phyloP scores from a whole-genome alignment of 2,797 vertebrate species.

The Pantherophis alleghaniensis region DNA sequence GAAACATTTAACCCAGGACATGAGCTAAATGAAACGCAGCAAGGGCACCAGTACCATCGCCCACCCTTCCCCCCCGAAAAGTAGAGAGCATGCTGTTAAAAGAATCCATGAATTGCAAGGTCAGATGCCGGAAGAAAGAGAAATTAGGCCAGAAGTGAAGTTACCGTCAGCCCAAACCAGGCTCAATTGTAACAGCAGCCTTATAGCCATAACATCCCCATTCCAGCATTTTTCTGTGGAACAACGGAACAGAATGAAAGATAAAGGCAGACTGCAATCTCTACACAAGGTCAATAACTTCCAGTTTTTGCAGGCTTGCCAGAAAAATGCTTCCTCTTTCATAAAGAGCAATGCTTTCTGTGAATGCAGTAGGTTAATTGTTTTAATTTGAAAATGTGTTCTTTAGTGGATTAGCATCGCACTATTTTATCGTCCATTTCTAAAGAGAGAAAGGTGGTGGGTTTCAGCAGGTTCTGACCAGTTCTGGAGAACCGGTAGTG shows the following conservation, averaged over 20 bases:
- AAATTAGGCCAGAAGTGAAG: neutral
- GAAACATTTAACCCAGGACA: neutral
- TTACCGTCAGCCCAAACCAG: fast-evolving
- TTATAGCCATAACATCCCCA: slow-evolving; percentile 6
- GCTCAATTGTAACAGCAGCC: too few relatives aligned
- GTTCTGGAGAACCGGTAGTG: too few relatives aligned
- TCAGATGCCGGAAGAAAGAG: neutral
- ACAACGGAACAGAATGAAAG: neutral
- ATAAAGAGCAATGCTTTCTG: neutral
- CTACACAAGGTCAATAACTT: neutral
- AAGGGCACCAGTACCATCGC: too few relatives aligned
- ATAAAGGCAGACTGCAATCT: slow-evolving; percentile 16
- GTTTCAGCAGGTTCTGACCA: too few relatives aligned
- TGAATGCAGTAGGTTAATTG: neutral
- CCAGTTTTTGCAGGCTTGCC: neutral
- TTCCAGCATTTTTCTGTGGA: neutral
- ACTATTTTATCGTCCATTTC: neutral
- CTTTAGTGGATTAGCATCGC: neutral
- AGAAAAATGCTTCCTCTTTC: slow-evolving; percentile 17
- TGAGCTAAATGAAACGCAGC: neutral
- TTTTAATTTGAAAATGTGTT: neutral
- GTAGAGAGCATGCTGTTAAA: neutral
- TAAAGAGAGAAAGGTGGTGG: neutral
- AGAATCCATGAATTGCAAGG: neutral
- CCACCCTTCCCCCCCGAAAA: neutral